Evolutionary conservation across 53 echinoderm and acorn worm species (phyloP).

Genomic region (Holothuria leucospilota): DNA sequence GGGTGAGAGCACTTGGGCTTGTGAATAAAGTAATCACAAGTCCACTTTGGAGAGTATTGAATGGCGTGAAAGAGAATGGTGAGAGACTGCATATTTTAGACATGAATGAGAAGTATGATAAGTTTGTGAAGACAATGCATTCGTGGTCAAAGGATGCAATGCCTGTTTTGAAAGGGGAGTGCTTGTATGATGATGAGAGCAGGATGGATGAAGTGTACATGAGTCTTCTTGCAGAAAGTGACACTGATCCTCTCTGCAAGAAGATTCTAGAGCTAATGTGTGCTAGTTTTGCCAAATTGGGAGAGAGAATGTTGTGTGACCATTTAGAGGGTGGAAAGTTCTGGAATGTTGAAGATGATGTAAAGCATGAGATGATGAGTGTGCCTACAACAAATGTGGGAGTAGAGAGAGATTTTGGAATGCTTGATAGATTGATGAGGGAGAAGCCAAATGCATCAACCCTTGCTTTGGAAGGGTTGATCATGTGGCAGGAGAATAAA

Average conservation of each 20-base stretch:
- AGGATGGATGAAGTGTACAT: slow-evolving; percentile 39
- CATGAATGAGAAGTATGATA: slow-evolving; percentile 43
- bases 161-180: slow-evolving; percentile 50
- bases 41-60: slow-evolving; percentile 54
- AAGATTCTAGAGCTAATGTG: too few relatives aligned
- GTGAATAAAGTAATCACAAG: too few relatives aligned
- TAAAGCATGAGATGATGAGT: slow-evolving; percentile 46
- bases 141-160: slow-evolving; percentile 37
- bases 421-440: slow-evolving; percentile 66
- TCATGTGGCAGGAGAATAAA: slow-evolving; percentile 51
- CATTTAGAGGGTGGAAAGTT: slow-evolving; percentile 52
- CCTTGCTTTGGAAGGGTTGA: slow-evolving; percentile 61
- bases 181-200: slow-evolving; percentile 50
- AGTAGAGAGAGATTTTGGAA: slow-evolving; percentile 57
- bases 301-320: slow-evolving; percentile 42
- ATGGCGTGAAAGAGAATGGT: slow-evolving; percentile 36
- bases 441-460: too few relatives aligned
- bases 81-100: slow-evolving; percentile 17
- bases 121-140: background rate
- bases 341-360: slow-evolving; percentile 31
- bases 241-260: slow-evolving; percentile 30
- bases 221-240: slow-evolving; percentile 43
- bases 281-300: slow-evolving; percentile 24
- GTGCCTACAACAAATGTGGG: slow-evolving; percentile 50
- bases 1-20: slow-evolving; percentile 46